Percentiles rank a stretch among this genome's conserved stretches.
These are phyloP conservation scores for Fregetta grallaria DNA, from an alignment of 2,113 vertebrate genomes.

Conservation along the genomic window DNA sequence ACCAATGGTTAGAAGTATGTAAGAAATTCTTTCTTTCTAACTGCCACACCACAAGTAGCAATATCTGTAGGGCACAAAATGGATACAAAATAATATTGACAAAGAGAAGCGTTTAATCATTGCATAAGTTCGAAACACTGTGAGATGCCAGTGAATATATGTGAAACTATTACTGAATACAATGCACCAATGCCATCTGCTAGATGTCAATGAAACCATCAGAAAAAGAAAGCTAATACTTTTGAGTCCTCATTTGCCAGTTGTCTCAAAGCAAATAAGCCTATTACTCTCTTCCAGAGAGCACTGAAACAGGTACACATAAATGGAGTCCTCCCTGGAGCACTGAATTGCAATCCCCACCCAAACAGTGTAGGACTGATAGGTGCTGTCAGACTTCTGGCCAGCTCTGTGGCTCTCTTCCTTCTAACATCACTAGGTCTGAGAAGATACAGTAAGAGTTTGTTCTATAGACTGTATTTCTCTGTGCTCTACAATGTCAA, in stretches of 20 bases:
- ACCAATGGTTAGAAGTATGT: neutral
- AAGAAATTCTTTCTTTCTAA: neutral
- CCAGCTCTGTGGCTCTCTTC: neutral
- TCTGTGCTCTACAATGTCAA: neutral
- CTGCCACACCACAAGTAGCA: neutral
- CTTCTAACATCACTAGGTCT: no score
- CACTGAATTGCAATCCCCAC: neutral
- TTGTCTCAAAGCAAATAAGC: neutral
- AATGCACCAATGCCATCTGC: neutral
- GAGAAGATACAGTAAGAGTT: neutral
- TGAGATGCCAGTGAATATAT: neutral
- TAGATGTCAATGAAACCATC: neutral
- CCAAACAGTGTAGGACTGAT: neutral
- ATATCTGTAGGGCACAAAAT: neutral
- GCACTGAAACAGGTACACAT: neutral
- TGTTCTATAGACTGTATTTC: neutral
- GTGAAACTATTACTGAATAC: neutral
- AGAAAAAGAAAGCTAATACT: neutral
- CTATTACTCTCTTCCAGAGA: neutral
- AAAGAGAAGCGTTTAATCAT: neutral
- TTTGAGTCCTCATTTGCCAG: neutral
- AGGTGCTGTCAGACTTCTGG: neutral
- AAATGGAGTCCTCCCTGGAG: neutral
- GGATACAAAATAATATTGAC: neutral
- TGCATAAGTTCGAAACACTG: neutral